These are phyloP conservation scores for Homarus americanus DNA, from an alignment of 1,140 invertebrate genomes.

Conservation along the genomic window DNA sequence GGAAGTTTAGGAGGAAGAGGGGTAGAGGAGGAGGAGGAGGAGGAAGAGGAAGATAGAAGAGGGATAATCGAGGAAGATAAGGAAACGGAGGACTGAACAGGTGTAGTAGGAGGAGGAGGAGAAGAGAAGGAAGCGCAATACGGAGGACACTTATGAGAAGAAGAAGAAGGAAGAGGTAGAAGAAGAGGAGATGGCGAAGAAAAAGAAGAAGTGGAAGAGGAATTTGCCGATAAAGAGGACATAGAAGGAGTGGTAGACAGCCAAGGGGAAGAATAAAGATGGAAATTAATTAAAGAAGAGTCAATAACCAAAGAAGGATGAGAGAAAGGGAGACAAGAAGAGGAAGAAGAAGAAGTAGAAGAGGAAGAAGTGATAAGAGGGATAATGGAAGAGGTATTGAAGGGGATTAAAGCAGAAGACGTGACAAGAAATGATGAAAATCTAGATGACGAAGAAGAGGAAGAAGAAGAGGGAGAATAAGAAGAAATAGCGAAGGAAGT, in stretches of 20 bases:
- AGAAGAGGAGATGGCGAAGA: not conserved
- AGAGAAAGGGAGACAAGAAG: not conserved
- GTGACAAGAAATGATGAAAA: not conserved
- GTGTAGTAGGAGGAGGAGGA: not conserved
- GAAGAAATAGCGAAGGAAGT: not conserved
- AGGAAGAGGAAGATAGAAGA: not conserved
- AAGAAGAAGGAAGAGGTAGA: too few relatives aligned
- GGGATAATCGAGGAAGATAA: not conserved
- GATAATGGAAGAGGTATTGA: not conserved
- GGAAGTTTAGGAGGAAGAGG: not conserved
- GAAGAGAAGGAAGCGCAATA: not conserved
- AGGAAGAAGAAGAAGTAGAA: not conserved
- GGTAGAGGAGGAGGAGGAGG: not conserved
- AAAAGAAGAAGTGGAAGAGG: not conserved
- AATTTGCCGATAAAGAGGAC: not conserved
- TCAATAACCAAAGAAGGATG: not conserved
- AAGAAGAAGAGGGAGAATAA: not conserved
- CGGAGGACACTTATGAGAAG: not conserved
- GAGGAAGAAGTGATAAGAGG: not conserved
- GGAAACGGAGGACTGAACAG: not conserved
- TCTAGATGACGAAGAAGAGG: not conserved
- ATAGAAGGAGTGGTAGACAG: not conserved
- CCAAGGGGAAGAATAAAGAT: too few relatives aligned
- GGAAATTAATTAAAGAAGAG: slow-evolving; percentile 3
- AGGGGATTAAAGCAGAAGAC: too few relatives aligned